Conservation (phyloP, 2,113 vertebrate genomes). For the Anhinga anhinga region DNA sequence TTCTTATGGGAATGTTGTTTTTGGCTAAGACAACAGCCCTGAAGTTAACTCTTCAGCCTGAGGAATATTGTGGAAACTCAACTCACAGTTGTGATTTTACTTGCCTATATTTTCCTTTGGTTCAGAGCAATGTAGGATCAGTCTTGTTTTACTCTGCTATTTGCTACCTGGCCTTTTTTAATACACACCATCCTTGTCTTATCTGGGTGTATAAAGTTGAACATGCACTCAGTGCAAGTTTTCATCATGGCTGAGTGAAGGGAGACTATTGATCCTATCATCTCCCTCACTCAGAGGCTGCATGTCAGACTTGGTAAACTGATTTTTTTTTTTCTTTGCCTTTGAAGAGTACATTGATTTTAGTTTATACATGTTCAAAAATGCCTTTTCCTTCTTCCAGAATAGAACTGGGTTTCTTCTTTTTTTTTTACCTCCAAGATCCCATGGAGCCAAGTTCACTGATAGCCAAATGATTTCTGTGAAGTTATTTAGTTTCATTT, state of each 20-base stretch:
- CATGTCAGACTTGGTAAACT: constrained; percentile 38
- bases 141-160: not conserved
- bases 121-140: not conserved
- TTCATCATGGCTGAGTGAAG: not conserved
- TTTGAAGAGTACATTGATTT: constrained; percentile 72
- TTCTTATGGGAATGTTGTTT: not conserved
- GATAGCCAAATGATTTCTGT: constrained; percentile 5
- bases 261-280: constrained; percentile 29
- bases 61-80: not conserved
- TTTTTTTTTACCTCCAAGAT: not conserved
- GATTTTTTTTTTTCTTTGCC: constrained; percentile 46
- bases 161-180: not conserved
- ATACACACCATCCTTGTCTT: not conserved
- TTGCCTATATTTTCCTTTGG: not conserved
- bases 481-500: not conserved
- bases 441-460: not conserved
- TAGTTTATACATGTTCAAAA: constrained; percentile 34
- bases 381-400: not conserved
- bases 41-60: not conserved
- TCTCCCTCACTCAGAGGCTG: not conserved
- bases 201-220: not conserved
- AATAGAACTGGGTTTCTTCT: not conserved
- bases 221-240: not conserved
- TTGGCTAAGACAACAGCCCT: not conserved
- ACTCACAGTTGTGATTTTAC: not conserved